phyloP scores from a whole-genome alignment of 2,888 invertebrate genomes.

The Spisula subtruncata region DNA sequence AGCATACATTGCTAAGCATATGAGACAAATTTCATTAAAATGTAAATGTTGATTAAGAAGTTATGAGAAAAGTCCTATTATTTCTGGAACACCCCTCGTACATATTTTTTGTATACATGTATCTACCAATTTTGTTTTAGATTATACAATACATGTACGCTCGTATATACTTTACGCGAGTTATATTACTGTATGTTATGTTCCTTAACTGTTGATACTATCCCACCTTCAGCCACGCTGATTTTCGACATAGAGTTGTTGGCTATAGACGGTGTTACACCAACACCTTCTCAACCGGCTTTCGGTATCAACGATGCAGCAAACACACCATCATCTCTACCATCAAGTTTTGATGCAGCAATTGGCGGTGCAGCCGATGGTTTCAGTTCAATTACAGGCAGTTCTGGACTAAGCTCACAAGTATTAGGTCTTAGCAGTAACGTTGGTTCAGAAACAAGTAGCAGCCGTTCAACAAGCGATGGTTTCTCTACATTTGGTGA shows the following conservation, averaged over 20 bases:
- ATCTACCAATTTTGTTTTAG: too few species aligned
- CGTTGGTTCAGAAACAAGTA: neutral
- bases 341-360: constrained; percentile 13
- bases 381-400: neutral
- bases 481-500: too few species aligned
- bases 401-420: neutral
- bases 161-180: too few species aligned
- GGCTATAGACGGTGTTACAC: constrained; percentile 48
- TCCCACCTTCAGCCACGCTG: constrained; percentile 58
- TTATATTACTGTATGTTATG: neutral
- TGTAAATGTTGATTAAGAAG: too few species aligned
- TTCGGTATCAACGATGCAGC: constrained; percentile 14
- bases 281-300: constrained; percentile 7
- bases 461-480: too few species aligned
- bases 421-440: neutral
- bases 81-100: too few species aligned
- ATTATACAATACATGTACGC: too few species aligned
- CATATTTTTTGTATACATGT: too few species aligned
- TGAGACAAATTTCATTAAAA: too few species aligned
- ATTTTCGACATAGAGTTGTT: constrained; percentile 66
- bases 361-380: neutral
- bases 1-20: too few species aligned
- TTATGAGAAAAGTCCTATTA: too few species aligned
- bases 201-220: constrained; percentile 62
- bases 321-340: neutral